Conservation (phyloP, 2,888 invertebrate species). For the Agriopis marginaria region DNA sequence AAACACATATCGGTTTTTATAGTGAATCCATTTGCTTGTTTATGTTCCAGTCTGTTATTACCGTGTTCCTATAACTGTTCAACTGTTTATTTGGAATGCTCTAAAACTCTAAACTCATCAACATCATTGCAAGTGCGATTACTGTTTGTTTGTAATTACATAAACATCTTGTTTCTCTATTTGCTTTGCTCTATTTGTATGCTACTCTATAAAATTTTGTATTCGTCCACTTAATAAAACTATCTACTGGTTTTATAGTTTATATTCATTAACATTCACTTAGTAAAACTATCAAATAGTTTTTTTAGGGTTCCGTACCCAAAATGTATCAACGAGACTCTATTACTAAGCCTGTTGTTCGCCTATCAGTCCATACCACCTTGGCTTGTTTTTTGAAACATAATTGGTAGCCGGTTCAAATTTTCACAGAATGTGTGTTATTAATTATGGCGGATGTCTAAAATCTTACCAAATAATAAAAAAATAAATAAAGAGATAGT, state of each 20-base stretch:
- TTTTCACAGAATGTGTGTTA: too few species aligned
- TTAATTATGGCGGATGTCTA: too few species aligned
- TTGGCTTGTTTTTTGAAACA: too few species aligned
- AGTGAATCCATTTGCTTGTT: conserved; percentile 69
- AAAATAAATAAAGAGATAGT: too few species aligned
- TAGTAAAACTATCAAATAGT: too few species aligned
- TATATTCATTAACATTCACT: not conserved
- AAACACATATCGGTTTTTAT: conserved; percentile 76
- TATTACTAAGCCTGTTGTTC: too few species aligned
- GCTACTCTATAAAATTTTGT: conserved; percentile 4
- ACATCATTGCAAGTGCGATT: conserved; percentile 39
- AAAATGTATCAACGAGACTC: not conserved
- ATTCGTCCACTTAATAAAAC: conserved; percentile 1
- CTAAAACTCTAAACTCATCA: conserved; percentile 50
- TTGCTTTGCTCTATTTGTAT: conserved; percentile 8
- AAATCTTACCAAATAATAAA: too few species aligned
- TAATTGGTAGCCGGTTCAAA: too few species aligned
- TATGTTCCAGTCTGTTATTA: conserved; percentile 67
- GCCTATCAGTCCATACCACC: too few species aligned
- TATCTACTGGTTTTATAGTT: not conserved
- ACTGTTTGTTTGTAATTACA: conserved; percentile 41
- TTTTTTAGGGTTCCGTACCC: not conserved
- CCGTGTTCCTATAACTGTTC: conserved; percentile 58
- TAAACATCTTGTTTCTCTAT: conserved; percentile 39
- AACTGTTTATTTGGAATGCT: conserved; percentile 62